Evolutionary conservation across 2,113 vertebrate genomes (phyloP), one percentile per base, ranked within the genome.

Genomic region (Oncorhynchus masou): DNA sequence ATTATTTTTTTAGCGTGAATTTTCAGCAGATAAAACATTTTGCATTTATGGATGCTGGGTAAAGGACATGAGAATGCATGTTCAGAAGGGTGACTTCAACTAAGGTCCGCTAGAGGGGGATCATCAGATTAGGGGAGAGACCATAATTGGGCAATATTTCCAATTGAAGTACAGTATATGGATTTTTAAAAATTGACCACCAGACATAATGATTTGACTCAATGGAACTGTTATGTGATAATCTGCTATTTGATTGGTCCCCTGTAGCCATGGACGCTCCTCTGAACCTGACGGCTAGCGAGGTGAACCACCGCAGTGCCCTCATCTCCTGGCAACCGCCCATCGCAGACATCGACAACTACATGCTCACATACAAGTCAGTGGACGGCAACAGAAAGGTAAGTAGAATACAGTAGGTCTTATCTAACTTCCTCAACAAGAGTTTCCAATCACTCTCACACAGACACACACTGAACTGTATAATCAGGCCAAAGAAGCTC

Each of bases 251-350:
- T 68, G 49, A 8, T 81, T 19, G 80, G 0, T 71, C 39, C 74
- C 69, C 48, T 68, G 68, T 79, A 99, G 98, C 96, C 75, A 92
- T 99, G 94, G 97, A 99, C 79, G 91, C 96, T 1, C 97, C 98
- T 0, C 85, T 91, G 83, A 98, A 99, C 80, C 91, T 99, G 89
- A 98, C 96, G 0, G 96, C 96, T 76, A 97, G 93, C 0, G 96
- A 98, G 85, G 93, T 99, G 74, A 97, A 96, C 73, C 94, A 97
- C 51, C 95, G 93, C 71, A 99, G 98, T 0, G 96, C 95, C 4
- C 93, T 97, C 27, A 94, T 99, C 39, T 97, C 97, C 81, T 99
- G 98, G 98, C 93, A 94, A 76, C 95, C 96, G 2, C 97, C 98
- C 0, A 3, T 95, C 60, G 94, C 96, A 8, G 93, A 95, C 69